Evolutionary conservation across 37 sponge, comb jelly and placozoan genomes (phyloP), one percentile per base, ranked within the genome.

Genomic region (Chondrosia reniformis): DNA sequence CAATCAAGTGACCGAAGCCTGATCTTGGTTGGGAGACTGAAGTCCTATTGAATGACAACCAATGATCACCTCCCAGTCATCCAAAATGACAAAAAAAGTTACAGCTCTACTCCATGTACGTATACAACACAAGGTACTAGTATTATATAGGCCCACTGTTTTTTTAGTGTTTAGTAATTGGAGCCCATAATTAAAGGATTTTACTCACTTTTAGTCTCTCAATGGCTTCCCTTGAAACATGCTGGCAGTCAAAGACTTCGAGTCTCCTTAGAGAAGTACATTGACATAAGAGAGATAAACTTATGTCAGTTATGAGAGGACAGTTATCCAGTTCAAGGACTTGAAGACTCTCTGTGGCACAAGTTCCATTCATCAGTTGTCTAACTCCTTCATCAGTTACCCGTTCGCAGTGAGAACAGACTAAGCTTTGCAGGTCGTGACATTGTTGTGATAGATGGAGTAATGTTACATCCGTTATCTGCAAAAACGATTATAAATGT

Each of bases 331-430:
- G 77, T 67, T 94, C 98, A 72, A 94, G 81, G 3, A 84, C 85
- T 45, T 85, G 84, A 15, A 97, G 81, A 0, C 67, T 83, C 75
- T 89, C 93, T 8, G 65, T 65, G 13, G 81, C 86, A 58, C 84
- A 90, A 17, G 78, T 79, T 5, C 94, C 91, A 45, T 28, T 44
- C 40, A 87, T 44, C 38, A 97, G 62, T 27, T 81, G 76, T 19
- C 87, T 46, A 9, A 97, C 83, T 0, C 98, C 98, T 17, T 63
- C 81, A 76, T 97, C 98, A 24, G 93, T 92, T 17, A 97, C 86
- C 75, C 87, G 73, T 77, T 97, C 98, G 81, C 98, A 97, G 64
- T 94, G 91, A 59, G 95, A 95, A n/a, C n/a, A n/a, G n/a, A 97
- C 98, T 87, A 97, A 55, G 49, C 80, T 88, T 59, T 90, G 87